These are phyloP conservation scores for Petrophora chlorosata DNA, from an alignment of 2,888 invertebrate genomes.

Conservation along the genomic window DNA sequence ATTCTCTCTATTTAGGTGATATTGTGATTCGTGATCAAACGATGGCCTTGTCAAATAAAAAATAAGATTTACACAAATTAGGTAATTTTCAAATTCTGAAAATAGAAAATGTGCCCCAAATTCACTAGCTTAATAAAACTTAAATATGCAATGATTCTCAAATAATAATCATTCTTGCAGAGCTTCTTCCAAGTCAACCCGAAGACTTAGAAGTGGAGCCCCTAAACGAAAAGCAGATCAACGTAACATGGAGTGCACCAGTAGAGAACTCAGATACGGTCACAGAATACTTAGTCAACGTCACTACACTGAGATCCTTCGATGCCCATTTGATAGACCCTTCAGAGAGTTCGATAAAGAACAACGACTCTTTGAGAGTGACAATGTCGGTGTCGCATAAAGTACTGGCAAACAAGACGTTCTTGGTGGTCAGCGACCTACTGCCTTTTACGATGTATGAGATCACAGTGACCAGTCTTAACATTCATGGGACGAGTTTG, in stretches of 20 bases:
- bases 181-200: conserved; percentile 90
- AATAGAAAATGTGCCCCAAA: too few relatives aligned
- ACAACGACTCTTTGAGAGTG: conserved; percentile 51
- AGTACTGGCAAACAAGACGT: conserved; percentile 84
- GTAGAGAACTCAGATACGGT: conserved; percentile 85
- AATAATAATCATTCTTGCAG: too few relatives aligned
- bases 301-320: conserved; percentile 88
- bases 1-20: not conserved
- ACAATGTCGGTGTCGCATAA: conserved; percentile 70
- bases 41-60: too few relatives aligned
- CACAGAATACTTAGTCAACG: conserved; percentile 87
- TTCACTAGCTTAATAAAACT: too few relatives aligned
- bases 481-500: conserved; percentile 89
- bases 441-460: conserved; percentile 93
- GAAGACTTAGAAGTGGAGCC: conserved; percentile 88
- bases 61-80: too few relatives aligned
- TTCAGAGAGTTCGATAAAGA: conserved; percentile 66
- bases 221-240: conserved; percentile 88
- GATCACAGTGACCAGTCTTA: conserved; percentile 88
- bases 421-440: conserved; percentile 85
- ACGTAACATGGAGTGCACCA: conserved; percentile 88
- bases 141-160: too few relatives aligned
- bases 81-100: too few relatives aligned
- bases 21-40: too few relatives aligned
- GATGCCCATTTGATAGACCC: conserved; percentile 83